These are phyloP conservation scores for Scomberomorus guttatus DNA, from an alignment of 2,797 vertebrate species.

Conservation along the genomic window DNA sequence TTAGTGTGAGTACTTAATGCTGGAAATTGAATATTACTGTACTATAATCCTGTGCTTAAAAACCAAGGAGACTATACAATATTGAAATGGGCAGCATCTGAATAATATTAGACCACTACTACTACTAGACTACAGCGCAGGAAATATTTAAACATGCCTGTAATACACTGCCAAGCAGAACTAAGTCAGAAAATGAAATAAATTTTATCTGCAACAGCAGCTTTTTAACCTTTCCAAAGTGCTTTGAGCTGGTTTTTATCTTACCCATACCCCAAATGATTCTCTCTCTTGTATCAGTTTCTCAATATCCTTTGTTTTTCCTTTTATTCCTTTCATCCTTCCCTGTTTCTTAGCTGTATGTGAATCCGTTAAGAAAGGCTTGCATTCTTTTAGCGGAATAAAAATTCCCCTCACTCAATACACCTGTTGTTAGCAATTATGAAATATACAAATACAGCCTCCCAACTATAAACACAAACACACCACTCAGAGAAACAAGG, in stretches of 20 bases:
- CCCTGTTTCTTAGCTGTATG: not conserved
- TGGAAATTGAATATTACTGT: too few species aligned
- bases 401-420: conserved; percentile 21
- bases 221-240: not conserved
- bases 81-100: too few species aligned
- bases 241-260: not conserved
- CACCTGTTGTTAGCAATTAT: conserved; percentile 45
- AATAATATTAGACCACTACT: too few species aligned
- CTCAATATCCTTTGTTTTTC: not conserved
- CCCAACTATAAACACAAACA: conserved; percentile 8
- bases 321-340: not conserved
- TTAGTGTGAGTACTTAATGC: too few species aligned
- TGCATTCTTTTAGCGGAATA: conserved; percentile 10
- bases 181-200: not conserved
- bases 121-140: not conserved
- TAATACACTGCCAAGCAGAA: not conserved
- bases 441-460: conserved; percentile 38
- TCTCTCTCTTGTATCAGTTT: not conserved
- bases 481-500: conserved; percentile 25
- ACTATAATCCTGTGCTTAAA: too few species aligned
- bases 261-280: not conserved
- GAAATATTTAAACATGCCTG: not conserved
- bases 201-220: not conserved
- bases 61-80: too few species aligned
- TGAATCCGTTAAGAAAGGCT: conserved; percentile 8